A percentile compares a stretch with the other conserved stretches of the same genome.
Conservation (phyloP, 2,113 vertebrate species). For the Dissostichus mawsoni region DNA sequence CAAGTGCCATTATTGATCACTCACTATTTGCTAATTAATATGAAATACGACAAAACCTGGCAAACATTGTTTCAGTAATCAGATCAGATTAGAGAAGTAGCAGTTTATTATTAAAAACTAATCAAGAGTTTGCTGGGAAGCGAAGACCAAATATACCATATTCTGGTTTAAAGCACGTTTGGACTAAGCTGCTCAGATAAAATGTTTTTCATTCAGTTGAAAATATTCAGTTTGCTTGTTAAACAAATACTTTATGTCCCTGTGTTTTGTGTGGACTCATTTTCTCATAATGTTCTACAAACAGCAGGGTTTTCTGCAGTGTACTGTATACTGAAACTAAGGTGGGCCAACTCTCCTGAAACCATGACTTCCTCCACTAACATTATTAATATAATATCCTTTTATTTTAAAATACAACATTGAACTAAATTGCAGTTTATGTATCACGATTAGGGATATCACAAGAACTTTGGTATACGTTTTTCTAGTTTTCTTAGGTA, state of each 20-base stretch:
- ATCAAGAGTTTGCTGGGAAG: constrained; percentile 40
- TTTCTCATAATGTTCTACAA: neutral
- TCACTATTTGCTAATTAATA: constrained; percentile 60
- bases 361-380: neutral
- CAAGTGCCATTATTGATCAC: constrained; percentile 54
- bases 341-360: neutral
- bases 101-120: constrained; percentile 51
- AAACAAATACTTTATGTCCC: neutral
- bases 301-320: neutral
- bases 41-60: constrained; percentile 25
- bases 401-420: too few species aligned
- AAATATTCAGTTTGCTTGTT: neutral
- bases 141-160: neutral
- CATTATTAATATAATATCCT: too few species aligned
- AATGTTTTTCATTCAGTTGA: neutral
- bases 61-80: constrained; percentile 39
- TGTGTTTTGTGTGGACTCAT: neutral
- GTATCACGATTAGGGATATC: too few species aligned
- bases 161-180: too few species aligned
- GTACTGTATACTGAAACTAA: neutral
- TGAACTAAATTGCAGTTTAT: too few species aligned
- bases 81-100: constrained; percentile 41
- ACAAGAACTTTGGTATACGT: too few species aligned
- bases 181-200: too few species aligned
- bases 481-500: too few species aligned